Percentiles rank a stretch among this genome's conserved stretches.
phyloP scores from a whole-genome alignment of 2,888 invertebrate genomes.

The Alentia gelatinosa region DNA sequence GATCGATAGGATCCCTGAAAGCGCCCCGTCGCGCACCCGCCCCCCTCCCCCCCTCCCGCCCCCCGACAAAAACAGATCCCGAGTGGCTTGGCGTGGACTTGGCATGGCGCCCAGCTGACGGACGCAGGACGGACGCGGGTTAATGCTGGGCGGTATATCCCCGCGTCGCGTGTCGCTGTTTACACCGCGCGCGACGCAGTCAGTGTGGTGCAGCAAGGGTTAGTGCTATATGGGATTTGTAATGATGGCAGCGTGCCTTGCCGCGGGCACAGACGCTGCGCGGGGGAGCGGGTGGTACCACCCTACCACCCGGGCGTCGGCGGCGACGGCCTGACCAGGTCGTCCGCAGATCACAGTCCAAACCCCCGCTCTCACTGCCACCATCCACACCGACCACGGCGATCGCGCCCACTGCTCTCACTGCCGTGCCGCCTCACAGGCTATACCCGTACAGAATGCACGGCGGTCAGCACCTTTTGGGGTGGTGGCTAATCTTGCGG shows the following conservation, averaged over 20 bases:
- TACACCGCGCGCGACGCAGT: neutral
- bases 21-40: neutral
- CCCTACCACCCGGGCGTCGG: neutral
- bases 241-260: neutral
- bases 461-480: too few relatives aligned
- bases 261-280: too few relatives aligned
- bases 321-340: neutral
- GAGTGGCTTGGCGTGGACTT: neutral
- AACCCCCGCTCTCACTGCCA: neutral
- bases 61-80: neutral
- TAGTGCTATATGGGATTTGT: neutral
- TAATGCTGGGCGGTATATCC: neutral
- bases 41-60: neutral
- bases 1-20: neutral
- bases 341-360: neutral
- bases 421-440: neutral
- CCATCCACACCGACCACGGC: neutral
- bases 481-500: neutral
- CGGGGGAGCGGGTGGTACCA: neutral
- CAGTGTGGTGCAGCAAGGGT: neutral
- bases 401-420: neutral
- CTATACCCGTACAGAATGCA: too few relatives aligned
- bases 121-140: neutral
- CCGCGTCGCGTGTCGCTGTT: neutral
- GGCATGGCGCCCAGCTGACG: neutral